Conservation (phyloP, 2,888 invertebrate species). For the Zele albiditarsus region DNA sequence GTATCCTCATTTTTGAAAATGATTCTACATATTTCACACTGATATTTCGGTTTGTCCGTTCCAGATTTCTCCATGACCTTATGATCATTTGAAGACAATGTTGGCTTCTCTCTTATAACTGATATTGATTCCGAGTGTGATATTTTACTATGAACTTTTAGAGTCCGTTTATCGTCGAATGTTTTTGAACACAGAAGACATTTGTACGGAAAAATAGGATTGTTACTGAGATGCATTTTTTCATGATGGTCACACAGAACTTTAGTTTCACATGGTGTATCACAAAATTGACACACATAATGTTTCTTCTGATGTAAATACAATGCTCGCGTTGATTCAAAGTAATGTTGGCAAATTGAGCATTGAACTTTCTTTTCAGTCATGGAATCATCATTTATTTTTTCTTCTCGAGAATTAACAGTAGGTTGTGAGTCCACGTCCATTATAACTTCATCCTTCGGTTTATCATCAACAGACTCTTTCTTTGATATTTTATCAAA, state of each 20-base stretch:
- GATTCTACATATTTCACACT: slow-evolving; percentile 58
- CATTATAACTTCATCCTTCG: neutral
- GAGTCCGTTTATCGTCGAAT: slow-evolving; percentile 58
- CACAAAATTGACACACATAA: slow-evolving; percentile 63
- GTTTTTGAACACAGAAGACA: slow-evolving; percentile 61
- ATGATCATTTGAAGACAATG: neutral
- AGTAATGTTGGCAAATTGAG: slow-evolving; percentile 55
- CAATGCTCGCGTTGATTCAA: slow-evolving; percentile 52
- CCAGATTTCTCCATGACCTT: neutral
- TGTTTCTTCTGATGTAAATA: slow-evolving; percentile 60
- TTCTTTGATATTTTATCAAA: slow-evolving; percentile 29
- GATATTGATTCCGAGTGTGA: slow-evolving; percentile 29
- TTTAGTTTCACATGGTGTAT: slow-evolving; percentile 54
- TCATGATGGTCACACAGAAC: slow-evolving; percentile 55
- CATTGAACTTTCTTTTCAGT: slow-evolving; percentile 52
- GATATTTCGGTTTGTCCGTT: slow-evolving; percentile 28
- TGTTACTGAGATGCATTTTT: slow-evolving; percentile 58
- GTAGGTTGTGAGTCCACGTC: neutral
- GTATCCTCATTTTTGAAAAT: slow-evolving; percentile 58
- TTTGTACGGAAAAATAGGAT: slow-evolving; percentile 60
- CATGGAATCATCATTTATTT: neutral
- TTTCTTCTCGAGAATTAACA: neutral
- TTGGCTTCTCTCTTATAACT: slow-evolving; percentile 18
- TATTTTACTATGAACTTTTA: slow-evolving; percentile 43
- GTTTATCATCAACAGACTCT: slow-evolving; percentile 5